Conservation (phyloP, 2,888 invertebrate genomes). For the Cantharis rustica region DNA sequence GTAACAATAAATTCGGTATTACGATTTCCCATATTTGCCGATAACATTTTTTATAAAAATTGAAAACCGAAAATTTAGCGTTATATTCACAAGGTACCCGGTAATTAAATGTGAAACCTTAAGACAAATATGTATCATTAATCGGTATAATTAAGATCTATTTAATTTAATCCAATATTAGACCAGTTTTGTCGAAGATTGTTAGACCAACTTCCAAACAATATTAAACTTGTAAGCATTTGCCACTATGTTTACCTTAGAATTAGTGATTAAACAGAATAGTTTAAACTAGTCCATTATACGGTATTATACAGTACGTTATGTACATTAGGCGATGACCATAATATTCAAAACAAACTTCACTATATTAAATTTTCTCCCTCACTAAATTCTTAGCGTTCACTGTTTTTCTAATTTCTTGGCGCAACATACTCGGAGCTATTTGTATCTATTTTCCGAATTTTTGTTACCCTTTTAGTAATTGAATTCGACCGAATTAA, state of each 20-base stretch:
- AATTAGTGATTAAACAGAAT: constrained; percentile 21
- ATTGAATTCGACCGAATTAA: neutral
- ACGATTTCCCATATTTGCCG: neutral
- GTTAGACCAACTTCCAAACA: constrained; percentile 25
- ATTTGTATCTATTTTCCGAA: neutral
- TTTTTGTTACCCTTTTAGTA: neutral
- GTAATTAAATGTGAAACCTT: constrained; percentile 1
- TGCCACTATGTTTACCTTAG: constrained; percentile 15
- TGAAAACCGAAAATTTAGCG: no score
- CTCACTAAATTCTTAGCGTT: neutral
- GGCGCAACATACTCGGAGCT: neutral
- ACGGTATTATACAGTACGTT: constrained; percentile 15
- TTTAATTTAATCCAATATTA: constrained; percentile 23
- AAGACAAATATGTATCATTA: constrained; percentile 30
- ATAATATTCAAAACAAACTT: neutral
- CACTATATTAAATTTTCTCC: neutral
- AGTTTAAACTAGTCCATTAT: constrained; percentile 23
- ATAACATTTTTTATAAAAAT: neutral
- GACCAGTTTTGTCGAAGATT: constrained; percentile 14
- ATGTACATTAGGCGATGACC: constrained; percentile 7
- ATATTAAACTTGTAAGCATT: constrained; percentile 22
- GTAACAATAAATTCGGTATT: neutral
- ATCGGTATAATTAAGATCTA: constrained; percentile 23
- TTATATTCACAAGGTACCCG: neutral
- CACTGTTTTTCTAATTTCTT: neutral